phyloP scores from a whole-genome alignment of 37 sponge, comb jelly and placozoan genomes.

The Axinella damicornis region DNA sequence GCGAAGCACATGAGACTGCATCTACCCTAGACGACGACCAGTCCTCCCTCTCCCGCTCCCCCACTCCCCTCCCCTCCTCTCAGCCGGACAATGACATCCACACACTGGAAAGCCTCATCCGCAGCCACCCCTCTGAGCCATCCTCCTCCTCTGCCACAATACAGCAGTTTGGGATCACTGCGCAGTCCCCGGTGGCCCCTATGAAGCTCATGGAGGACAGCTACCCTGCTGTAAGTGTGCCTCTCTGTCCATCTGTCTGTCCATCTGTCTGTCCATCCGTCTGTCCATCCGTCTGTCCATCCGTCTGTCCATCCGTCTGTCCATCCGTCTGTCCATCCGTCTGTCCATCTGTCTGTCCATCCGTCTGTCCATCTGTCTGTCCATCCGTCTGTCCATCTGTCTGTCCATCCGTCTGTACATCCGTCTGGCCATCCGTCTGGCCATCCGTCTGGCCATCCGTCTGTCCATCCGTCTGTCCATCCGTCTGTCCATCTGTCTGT shows the following conservation, averaged over 20 bases:
- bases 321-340: too few relatives aligned
- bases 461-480: not conserved
- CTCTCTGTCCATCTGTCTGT: too few relatives aligned
- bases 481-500: too few relatives aligned
- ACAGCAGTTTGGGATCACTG: constrained; percentile 53
- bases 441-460: not conserved
- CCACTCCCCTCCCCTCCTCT: constrained; percentile 15
- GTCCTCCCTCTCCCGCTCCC: constrained; percentile 28
- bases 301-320: too few relatives aligned
- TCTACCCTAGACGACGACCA: constrained; percentile 20
- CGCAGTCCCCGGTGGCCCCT: constrained; percentile 29
- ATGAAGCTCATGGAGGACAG: constrained; percentile 2
- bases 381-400: too few relatives aligned
- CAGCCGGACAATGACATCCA: constrained; percentile 1
- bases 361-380: not conserved
- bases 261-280: too few relatives aligned
- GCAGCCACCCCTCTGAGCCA: not conserved
- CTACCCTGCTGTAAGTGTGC: constrained; percentile 24
- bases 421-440: not conserved
- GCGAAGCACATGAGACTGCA: constrained; percentile 34
- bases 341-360: not conserved
- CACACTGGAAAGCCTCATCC: not conserved
- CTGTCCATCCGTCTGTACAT: too few relatives aligned
- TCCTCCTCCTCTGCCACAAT: constrained; percentile 1
- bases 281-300: too few relatives aligned